Evolutionary conservation across 1,140 invertebrate species (phyloP).

Genomic region (Triops longicaudatus): DNA sequence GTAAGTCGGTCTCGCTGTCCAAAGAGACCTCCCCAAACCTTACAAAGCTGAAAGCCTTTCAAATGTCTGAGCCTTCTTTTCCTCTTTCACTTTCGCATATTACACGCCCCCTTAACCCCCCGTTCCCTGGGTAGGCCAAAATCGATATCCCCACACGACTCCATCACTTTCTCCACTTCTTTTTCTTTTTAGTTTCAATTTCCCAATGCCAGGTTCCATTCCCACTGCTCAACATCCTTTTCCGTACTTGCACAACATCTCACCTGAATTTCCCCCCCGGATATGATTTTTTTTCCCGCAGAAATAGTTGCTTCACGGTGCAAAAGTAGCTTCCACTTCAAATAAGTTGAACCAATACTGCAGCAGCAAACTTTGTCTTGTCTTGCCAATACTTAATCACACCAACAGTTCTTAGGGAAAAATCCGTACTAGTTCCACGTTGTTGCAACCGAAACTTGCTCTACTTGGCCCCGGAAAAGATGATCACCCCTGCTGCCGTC

Average conservation of each 20-base stretch:
- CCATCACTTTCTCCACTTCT: neutral
- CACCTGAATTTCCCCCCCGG: neutral
- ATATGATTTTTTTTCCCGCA: neutral
- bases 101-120: neutral
- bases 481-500: neutral
- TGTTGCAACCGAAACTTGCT: too few relatives aligned
- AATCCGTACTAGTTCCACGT: too few relatives aligned
- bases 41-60: neutral
- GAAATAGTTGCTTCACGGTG: neutral
- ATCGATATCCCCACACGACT: conserved; percentile 1
- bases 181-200: neutral
- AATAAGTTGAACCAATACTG: too few relatives aligned
- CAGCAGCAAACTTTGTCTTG: too few relatives aligned
- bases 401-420: too few relatives aligned
- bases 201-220: too few relatives aligned
- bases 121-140: neutral
- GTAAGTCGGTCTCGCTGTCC: too few relatives aligned
- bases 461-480: too few relatives aligned
- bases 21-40: neutral
- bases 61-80: neutral
- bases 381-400: too few relatives aligned
- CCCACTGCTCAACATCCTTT: neutral
- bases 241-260: neutral
- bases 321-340: too few relatives aligned
- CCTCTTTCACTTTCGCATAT: neutral